These are phyloP conservation scores for Pristis pectinata DNA, from an alignment of 2,797 vertebrate species.

Conservation along the genomic window DNA sequence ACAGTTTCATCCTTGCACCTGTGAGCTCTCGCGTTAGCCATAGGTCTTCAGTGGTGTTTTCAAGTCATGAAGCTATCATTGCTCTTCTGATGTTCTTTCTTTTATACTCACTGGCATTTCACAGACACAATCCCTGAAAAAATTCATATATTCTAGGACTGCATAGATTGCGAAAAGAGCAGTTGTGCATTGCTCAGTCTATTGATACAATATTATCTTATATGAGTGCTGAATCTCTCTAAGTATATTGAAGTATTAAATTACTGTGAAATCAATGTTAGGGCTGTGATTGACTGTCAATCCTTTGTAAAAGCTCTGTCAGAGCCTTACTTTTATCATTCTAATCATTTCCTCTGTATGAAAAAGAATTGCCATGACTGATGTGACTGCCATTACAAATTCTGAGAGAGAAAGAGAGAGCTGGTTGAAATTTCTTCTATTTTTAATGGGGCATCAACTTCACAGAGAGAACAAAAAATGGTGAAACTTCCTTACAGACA, in stretches of 20 bases:
- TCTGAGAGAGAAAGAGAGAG: not conserved
- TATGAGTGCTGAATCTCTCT: not conserved
- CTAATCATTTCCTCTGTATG: not conserved
- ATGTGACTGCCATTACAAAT: not conserved
- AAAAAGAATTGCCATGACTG: not conserved
- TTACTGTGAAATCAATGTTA: conserved; percentile 24
- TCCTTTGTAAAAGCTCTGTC: not conserved
- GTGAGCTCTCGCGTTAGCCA: not conserved
- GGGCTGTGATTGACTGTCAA: not conserved
- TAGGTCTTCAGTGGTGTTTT: not conserved
- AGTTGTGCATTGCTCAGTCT: not conserved
- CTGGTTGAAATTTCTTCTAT: not conserved
- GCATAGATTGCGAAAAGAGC: not conserved
- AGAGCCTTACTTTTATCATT: not conserved
- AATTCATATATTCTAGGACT: not conserved
- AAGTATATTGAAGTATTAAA: conserved; percentile 16
- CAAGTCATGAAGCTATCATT: conserved; percentile 6
- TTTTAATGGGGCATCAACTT: not conserved
- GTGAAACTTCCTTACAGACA: not conserved
- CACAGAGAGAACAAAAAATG: not conserved
- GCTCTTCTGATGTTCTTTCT: not conserved
- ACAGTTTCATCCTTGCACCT: not conserved
- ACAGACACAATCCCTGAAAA: not conserved
- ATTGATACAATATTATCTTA: conserved; percentile 21
- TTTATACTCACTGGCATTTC: not conserved